Base-by-base conservation (phyloP, 2,797 vertebrate genomes). In the Myotis planiceps region DNA sequence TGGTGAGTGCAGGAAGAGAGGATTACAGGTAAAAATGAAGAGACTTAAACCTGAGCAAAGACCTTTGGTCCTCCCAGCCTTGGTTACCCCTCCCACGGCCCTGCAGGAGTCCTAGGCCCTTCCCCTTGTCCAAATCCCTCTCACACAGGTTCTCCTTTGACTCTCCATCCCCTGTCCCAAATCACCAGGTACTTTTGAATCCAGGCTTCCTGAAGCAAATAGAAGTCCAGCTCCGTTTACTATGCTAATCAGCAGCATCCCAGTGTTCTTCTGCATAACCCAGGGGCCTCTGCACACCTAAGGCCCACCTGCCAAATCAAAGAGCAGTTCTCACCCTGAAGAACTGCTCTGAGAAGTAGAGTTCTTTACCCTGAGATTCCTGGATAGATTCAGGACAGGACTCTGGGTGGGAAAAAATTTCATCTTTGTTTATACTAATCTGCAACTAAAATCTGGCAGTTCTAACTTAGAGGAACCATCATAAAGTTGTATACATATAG, bases 361-460 rank as follows among this genome's bases (percentile, higher is more conserved):
- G 27, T 18, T 32, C 37, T 81, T 39, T 69, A 51, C 29, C 18
- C 16, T 29, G 32, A 16, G 10, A 27, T 37, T 39, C 15, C 37
- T 60, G 32, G 32, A 47, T 74, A 88, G 5, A 75, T 37, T 66
- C 9, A 58, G 19, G 19, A 74, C 23, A 21, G 42, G 63, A 68
- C 16, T 66, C 37, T 39, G 4, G 5, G 14, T 65, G 39, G 25
- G 25, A 69, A 49, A 55, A 86, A 78, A 89, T 47, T 55, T 58
- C 19, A 66, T 51, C 14, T 89, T 86, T 66, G 79, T 94, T 94
- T 94, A 58, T 42, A 87, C 18, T 42, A 81, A 45, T 9, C n/a
- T 83, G 9, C 45, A 94, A 42, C 69, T 87, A 32, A 90, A 83
- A 83, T 47, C 45, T 69, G 37, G 42, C 37, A 83, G 10, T 66